Conservation (phyloP, 2,888 invertebrate genomes). For the Gymnocheta viridis region DNA sequence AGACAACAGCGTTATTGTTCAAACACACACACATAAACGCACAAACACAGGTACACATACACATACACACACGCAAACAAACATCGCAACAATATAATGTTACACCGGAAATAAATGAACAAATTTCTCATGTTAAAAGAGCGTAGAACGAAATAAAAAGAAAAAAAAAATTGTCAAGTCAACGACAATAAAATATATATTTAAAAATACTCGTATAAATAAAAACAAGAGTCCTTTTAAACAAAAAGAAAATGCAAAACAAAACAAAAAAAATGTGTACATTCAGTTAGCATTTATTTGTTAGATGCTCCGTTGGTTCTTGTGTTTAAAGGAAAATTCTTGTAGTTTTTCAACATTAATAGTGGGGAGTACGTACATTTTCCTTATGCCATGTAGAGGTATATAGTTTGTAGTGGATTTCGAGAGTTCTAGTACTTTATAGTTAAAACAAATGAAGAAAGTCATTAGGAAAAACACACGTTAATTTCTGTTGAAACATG, state of each 20-base stretch:
- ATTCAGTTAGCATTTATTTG: constrained; percentile 3
- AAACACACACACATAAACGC: neutral
- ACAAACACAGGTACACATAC: neutral
- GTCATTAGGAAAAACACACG: constrained; percentile 62
- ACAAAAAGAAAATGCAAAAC: neutral
- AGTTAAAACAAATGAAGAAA: constrained; percentile 28
- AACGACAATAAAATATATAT: constrained; percentile 42
- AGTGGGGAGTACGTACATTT: neutral
- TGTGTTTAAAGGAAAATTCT: constrained; percentile 22
- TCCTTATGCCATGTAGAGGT: neutral
- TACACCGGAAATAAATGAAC: constrained; percentile 56
- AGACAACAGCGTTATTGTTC: neutral
- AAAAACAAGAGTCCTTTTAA: constrained; percentile 27
- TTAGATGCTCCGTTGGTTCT: constrained; percentile 33
- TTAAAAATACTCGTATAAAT: constrained; percentile 39
- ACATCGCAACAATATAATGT: constrained; percentile 29
- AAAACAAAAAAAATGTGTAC: neutral
- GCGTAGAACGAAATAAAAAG: neutral
- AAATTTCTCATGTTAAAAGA: constrained; percentile 47
- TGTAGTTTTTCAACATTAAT: constrained; percentile 13
- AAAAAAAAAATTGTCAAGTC: constrained; percentile 3
- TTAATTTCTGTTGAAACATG: constrained; percentile 65
- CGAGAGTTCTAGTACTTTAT: neutral
- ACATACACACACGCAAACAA: no score
- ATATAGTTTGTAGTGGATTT: constrained; percentile 26